Percentiles rank a stretch among this genome's conserved stretches.
Evolutionary conservation across 1,140 invertebrate genomes (phyloP).

Genomic region (Coptotermes formosanus): DNA sequence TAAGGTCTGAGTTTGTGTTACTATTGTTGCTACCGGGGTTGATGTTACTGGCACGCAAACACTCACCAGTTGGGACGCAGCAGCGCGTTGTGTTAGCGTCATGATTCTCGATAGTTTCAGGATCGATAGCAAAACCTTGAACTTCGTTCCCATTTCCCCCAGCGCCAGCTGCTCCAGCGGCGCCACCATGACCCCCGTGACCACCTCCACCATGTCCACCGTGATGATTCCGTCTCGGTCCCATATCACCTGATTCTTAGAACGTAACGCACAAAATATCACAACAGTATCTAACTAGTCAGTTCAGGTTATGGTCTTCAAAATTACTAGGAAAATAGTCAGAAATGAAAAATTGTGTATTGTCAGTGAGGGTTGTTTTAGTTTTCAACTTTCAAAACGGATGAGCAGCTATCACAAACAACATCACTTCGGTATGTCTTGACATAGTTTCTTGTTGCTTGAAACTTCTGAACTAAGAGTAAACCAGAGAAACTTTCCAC

Average conservation of each 20-base stretch:
- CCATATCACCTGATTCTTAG: slow-evolving; percentile 35
- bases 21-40: slow-evolving; percentile 44
- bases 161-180: slow-evolving; percentile 48
- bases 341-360: neutral
- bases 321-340: slow-evolving; percentile 5
- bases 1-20: slow-evolving; percentile 42
- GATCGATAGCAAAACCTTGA: slow-evolving; percentile 37
- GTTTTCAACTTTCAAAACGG: neutral
- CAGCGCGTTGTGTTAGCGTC: slow-evolving; percentile 60
- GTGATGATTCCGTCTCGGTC: slow-evolving; percentile 42
- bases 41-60: slow-evolving; percentile 58
- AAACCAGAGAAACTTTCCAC: neutral
- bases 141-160: slow-evolving; percentile 43
- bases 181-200: slow-evolving; percentile 48
- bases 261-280: neutral
- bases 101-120: slow-evolving; percentile 45
- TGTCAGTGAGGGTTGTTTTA: neutral
- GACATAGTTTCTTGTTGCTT: neutral
- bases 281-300: neutral
- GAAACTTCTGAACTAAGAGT: neutral
- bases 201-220: slow-evolving; percentile 44
- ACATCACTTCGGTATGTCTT: neutral
- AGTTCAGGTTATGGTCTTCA: neutral
- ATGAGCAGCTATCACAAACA: neutral
- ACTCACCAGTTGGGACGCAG: slow-evolving; percentile 79